Base-by-base conservation (phyloP, 2,888 invertebrate genomes). In the Lepidocyrtinus sp. region DNA sequence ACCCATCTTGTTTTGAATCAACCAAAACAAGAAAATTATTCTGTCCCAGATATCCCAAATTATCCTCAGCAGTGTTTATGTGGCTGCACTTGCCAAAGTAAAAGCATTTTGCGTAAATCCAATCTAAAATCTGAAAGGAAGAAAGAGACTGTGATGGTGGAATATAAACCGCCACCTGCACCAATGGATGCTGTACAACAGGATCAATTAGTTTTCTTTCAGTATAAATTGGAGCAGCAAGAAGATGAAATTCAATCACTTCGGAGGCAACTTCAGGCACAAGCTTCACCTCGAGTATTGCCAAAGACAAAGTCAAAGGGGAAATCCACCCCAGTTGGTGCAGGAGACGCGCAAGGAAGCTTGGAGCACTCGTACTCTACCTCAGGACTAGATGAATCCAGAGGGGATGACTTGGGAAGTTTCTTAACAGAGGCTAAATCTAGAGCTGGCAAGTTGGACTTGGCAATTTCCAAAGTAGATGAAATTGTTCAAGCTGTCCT, bases 141-240 rank as follows among this genome's bases (percentile, higher is more conserved):
- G 17, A 45, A 21, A 67, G 19, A n/a, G 7, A 67, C 1, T 3
- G 9, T 63, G 24, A 24, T 22, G 24, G 7, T 15, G 21, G 21
- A 17, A 17, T 46, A 22, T 25, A 21, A 26, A 36, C 25, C 21
- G 19, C 24, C 1, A 15, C n/a, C n/a, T n/a, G 5, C 36, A 50
- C 50, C 50, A 2, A 7, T 21, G 7, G 59, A 59, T 21, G 21
- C 21, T 9, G 21, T 71, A 0, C 46, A 82, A 26, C 74, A 71
- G 7, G 85, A 85, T 50, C 83, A 65, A 61, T 27, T 85, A 19
- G 83, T 81, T 5, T 82, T 85, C n/a, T 77, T 85, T 9, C 83
- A 85, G 65, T 83, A 84, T 61, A 69, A 75, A n/a, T 27, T 85
- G 15, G 85, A 85, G 46, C 72, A 80, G 36, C 85, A 85, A 63